These are phyloP conservation scores for Apamea epomidion DNA, from an alignment of 2,888 invertebrate genomes.

Conservation along the genomic window DNA sequence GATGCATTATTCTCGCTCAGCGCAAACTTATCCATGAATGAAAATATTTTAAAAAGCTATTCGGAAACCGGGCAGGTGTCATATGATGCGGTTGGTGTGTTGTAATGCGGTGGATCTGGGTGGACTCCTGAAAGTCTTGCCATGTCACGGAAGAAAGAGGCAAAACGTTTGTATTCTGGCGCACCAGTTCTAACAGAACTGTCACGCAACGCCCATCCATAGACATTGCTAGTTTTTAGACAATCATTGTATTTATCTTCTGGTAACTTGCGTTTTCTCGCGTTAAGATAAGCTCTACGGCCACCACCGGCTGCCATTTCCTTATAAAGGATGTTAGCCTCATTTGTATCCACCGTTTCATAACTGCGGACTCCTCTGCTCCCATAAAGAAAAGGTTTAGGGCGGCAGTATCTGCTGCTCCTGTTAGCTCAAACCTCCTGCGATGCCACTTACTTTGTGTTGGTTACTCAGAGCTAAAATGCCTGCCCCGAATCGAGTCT, in stretches of 20 bases:
- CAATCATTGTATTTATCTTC: slow-evolving; percentile 35
- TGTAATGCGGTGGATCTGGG: slow-evolving; percentile 36
- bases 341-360: slow-evolving; percentile 39
- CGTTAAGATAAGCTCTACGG: slow-evolving; percentile 29
- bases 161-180: slow-evolving; percentile 21
- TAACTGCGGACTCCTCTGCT: background rate
- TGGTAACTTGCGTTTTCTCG: slow-evolving; percentile 34
- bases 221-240: slow-evolving; percentile 23
- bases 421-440: background rate
- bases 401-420: background rate
- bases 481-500: background rate
- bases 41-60: background rate
- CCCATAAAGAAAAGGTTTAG: slow-evolving; percentile 11
- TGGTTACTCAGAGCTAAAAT: slow-evolving; percentile 7
- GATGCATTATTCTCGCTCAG: background rate
- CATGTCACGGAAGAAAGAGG: slow-evolving; percentile 6
- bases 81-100: background rate
- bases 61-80: slow-evolving; percentile 3
- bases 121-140: slow-evolving; percentile 35
- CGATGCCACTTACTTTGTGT: slow-evolving; percentile 14
- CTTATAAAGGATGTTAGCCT: slow-evolving; percentile 24
- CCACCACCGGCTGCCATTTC: slow-evolving; percentile 23
- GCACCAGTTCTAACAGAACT: background rate
- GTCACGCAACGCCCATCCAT: slow-evolving; percentile 32
- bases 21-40: background rate